Percentiles rank a stretch among this genome's conserved stretches.
These are phyloP conservation scores for Oplegnathus fasciatus DNA, from an alignment of 2,113 vertebrate species.

Conservation along the genomic window DNA sequence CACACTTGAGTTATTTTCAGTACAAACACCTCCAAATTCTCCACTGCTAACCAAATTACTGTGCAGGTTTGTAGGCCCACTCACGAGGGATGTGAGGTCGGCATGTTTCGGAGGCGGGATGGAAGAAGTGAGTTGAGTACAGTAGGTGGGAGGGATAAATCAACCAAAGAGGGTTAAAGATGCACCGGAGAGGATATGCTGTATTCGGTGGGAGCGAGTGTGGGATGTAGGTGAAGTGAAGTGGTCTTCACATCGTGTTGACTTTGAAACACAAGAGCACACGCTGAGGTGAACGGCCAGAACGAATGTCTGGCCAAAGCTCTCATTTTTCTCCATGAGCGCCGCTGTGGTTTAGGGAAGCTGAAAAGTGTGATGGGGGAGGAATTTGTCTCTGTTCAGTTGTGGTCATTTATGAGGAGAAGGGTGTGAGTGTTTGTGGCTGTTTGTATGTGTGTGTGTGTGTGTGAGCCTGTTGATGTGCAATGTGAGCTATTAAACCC, in stretches of 20 bases:
- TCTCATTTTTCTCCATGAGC: constrained; percentile 52
- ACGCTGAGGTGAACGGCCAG: constrained; percentile 55
- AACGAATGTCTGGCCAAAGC: constrained; percentile 57
- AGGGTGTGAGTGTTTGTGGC: constrained; percentile 65
- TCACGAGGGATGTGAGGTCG: constrained; percentile 22
- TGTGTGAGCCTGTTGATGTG: constrained; percentile 46
- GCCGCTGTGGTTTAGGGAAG: constrained; percentile 54
- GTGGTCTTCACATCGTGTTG: constrained; percentile 59
- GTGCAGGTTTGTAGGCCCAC: constrained; percentile 29
- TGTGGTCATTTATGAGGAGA: constrained; percentile 74
- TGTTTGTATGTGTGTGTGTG: constrained; percentile 44
- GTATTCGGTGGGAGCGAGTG: constrained; percentile 2
- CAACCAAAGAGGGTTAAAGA: not conserved
- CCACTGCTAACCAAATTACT: constrained; percentile 16
- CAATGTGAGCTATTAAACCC: constrained; percentile 49
- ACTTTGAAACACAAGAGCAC: constrained; percentile 66
- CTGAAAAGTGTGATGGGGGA: constrained; percentile 58
- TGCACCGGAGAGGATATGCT: constrained; percentile 36
- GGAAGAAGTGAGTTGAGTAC: constrained; percentile 59
- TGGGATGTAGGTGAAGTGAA: constrained; percentile 41
- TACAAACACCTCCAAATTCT: constrained; percentile 19
- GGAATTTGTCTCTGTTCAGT: constrained; percentile 72
- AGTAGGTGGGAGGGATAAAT: constrained; percentile 41
- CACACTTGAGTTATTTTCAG: constrained; percentile 30
- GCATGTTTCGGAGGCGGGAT: constrained; percentile 16